Evolutionary conservation across 2,797 vertebrate species (phyloP).

Genomic region (Enteromius thamalakanensis): DNA sequence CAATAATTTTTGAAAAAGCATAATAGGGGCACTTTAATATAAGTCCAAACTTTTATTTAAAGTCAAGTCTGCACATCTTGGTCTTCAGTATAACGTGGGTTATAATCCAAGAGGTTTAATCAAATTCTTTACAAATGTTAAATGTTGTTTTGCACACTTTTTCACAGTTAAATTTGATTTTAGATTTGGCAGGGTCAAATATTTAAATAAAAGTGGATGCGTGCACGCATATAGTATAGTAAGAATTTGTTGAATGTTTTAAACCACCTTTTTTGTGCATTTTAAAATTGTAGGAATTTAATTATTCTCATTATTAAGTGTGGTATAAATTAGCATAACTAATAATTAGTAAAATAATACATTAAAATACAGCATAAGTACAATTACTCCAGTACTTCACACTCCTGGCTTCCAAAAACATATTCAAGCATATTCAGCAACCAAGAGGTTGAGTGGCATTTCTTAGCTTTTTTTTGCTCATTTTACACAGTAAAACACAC

Average conservation of each 20-base stretch:
- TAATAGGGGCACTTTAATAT: no score
- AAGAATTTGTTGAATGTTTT: no score
- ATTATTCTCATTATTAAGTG: no score
- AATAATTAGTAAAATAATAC: neutral
- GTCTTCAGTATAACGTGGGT: neutral
- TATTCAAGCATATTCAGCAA: conserved; percentile 15
- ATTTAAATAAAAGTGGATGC: neutral
- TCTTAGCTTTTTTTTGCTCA: neutral
- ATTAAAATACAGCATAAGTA: neutral
- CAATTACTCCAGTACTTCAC: neutral
- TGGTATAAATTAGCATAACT: neutral
- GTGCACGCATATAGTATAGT: no score
- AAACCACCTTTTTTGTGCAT: no score
- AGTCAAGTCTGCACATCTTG: neutral
- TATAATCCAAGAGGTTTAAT: neutral
- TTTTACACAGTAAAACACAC: neutral
- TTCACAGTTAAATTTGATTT: neutral
- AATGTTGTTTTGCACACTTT: neutral
- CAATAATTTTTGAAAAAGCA: no score
- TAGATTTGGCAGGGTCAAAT: neutral
- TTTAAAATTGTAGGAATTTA: no score
- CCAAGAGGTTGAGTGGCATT: neutral
- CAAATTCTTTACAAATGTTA: neutral
- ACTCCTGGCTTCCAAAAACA: neutral
- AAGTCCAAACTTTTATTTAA: neutral